Evolutionary conservation across 2,888 invertebrate genomes (phyloP).

Genomic region (Cecidostiba fungosa): DNA sequence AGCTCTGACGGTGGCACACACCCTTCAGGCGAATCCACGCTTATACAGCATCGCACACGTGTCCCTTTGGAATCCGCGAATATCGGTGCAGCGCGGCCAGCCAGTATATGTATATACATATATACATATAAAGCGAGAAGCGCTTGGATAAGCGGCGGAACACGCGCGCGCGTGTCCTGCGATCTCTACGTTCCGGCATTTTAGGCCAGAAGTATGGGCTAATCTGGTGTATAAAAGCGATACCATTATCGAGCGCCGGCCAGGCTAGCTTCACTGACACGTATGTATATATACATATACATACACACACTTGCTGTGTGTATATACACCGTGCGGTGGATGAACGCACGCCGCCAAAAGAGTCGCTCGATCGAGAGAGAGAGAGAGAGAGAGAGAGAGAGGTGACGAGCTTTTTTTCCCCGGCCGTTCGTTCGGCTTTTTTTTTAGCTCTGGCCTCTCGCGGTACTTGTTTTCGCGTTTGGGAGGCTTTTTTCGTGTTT

Average conservation of each 20-base stretch:
- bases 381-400: not conserved
- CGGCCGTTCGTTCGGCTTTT: not conserved
- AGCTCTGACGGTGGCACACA: too few species aligned
- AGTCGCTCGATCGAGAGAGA: constrained; percentile 41
- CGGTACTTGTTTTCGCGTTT: constrained; percentile 19
- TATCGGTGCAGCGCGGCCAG: not conserved
- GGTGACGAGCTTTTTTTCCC: constrained; percentile 14
- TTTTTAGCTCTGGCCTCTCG: constrained; percentile 1
- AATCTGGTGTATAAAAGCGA: constrained; percentile 55
- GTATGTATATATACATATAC: not conserved
- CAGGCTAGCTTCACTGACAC: not conserved
- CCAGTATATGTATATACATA: not conserved
- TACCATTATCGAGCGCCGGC: constrained; percentile 47
- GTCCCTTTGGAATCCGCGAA: constrained; percentile 24
- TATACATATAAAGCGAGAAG: not conserved
- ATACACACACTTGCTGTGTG: not conserved
- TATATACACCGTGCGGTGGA: not conserved
- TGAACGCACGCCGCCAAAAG: constrained; percentile 35
- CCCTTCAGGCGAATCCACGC: too few species aligned
- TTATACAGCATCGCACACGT: not conserved
- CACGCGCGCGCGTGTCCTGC: constrained; percentile 24
- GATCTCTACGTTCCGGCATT: constrained; percentile 6
- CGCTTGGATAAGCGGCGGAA: constrained; percentile 23
- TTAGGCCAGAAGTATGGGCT: constrained; percentile 15
- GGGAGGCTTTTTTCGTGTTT: constrained; percentile 11